A percentile compares a stretch with the other conserved stretches of the same genome.
These are phyloP conservation scores for Rhingia campestris DNA, from an alignment of 2,888 invertebrate genomes.

Conservation along the genomic window DNA sequence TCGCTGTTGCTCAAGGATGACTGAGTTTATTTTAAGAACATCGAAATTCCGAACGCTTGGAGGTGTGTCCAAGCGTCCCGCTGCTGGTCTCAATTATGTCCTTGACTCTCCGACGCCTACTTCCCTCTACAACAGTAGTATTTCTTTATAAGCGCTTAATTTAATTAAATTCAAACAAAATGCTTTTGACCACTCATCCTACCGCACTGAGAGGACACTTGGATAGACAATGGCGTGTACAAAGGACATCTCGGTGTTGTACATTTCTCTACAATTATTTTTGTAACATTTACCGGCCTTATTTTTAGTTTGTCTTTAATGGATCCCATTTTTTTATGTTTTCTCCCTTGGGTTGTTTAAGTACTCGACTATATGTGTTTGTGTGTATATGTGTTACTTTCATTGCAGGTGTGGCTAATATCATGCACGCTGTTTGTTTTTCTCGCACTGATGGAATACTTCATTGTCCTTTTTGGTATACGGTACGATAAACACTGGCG, in stretches of 20 bases:
- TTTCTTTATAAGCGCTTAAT: slow-evolving; percentile 40
- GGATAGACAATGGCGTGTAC: slow-evolving; percentile 42
- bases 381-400: slow-evolving; percentile 25
- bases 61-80: background rate
- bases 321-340: slow-evolving; percentile 7
- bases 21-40: slow-evolving; percentile 55
- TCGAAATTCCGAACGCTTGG: slow-evolving; percentile 2
- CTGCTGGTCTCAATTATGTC: slow-evolving; percentile 30
- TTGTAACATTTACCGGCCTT: slow-evolving; percentile 33
- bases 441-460: slow-evolving; percentile 86
- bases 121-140: slow-evolving; percentile 21
- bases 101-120: slow-evolving; percentile 36
- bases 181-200: slow-evolving; percentile 12
- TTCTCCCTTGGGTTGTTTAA: slow-evolving; percentile 9
- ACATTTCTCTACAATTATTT: slow-evolving; percentile 12
- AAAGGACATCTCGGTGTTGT: slow-evolving; percentile 26
- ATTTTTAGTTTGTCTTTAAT: slow-evolving; percentile 5
- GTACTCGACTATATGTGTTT: slow-evolving; percentile 5
- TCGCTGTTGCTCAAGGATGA: slow-evolving; percentile 40
- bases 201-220: background rate
- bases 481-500: slow-evolving; percentile 87
- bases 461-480: slow-evolving; percentile 86
- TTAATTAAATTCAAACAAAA: slow-evolving; percentile 65
- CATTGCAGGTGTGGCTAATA: slow-evolving; percentile 85
- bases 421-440: slow-evolving; percentile 87